Conservation (phyloP, 2,888 invertebrate species). For the Calameuta pallipes region DNA sequence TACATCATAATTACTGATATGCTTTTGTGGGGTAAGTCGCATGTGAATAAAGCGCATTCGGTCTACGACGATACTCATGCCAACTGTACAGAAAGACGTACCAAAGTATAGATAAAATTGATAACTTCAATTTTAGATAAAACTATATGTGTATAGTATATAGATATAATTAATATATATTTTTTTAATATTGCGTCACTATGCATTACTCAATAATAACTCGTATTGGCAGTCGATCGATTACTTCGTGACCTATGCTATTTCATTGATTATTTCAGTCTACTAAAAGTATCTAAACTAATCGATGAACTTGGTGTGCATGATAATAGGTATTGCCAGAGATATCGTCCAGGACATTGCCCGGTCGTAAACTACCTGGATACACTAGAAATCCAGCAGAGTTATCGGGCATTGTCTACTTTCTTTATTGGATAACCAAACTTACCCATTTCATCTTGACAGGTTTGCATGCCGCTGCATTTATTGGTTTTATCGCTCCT, state of each 20-base stretch:
- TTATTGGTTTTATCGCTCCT: conserved; percentile 21
- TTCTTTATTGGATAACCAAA: conserved; percentile 28
- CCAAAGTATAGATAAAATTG: not conserved
- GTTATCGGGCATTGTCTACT: not conserved
- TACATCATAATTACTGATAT: conserved; percentile 43
- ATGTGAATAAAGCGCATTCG: conserved; percentile 29
- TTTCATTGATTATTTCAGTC: conserved; percentile 7
- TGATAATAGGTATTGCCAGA: not conserved
- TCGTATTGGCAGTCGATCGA: not conserved
- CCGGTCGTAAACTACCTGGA: not conserved
- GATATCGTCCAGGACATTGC: not conserved
- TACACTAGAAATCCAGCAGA: not conserved
- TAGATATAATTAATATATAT: too few relatives aligned
- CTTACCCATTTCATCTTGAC: conserved; percentile 15
- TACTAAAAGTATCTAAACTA: not conserved
- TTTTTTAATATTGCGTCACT: not conserved
- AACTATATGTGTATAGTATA: too few relatives aligned
- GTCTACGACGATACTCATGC: not conserved
- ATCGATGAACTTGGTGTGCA: not conserved
- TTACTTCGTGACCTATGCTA: not conserved
- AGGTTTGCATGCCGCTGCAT: conserved; percentile 26
- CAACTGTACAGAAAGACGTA: not conserved
- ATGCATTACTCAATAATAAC: not conserved
- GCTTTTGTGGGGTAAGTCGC: conserved; percentile 35
- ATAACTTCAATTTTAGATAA: not conserved